phyloP scores from a whole-genome alignment of 2,888 invertebrate genomes.

The Tholera decimalis region DNA sequence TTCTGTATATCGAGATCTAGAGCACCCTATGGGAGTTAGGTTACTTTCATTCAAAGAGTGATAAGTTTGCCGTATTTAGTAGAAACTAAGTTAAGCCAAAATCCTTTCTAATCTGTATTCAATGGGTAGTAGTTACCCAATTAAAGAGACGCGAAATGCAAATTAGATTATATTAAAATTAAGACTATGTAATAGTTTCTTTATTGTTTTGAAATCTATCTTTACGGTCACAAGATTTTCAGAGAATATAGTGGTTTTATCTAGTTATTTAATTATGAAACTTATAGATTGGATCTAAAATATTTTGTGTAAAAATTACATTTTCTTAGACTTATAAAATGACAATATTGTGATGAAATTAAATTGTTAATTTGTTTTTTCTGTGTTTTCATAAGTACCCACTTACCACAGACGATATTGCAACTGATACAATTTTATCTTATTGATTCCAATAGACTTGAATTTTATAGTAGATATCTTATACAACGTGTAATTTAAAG shows the following conservation, averaged over 20 bases:
- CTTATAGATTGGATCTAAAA: slow-evolving; percentile 21
- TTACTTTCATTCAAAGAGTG: too few relatives aligned
- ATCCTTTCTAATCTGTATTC: neutral
- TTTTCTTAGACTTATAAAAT: slow-evolving; percentile 1
- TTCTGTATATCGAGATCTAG: too few relatives aligned
- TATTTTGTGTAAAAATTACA: neutral
- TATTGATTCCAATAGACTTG: too few relatives aligned
- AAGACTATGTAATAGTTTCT: neutral
- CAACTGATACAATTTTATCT: neutral
- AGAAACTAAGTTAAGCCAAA: neutral
- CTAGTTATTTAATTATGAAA: neutral
- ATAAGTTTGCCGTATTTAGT: too few relatives aligned
- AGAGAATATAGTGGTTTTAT: slow-evolving; percentile 4
- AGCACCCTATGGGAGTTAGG: too few relatives aligned
- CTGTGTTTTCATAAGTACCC: slow-evolving; percentile 1
- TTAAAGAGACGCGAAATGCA: neutral
- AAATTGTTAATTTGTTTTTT: slow-evolving; percentile 41
- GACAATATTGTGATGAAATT: slow-evolving; percentile 43
- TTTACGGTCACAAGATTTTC: slow-evolving; percentile 1
- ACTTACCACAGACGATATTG: neutral
- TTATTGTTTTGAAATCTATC: slow-evolving; percentile 9
- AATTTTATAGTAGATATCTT: too few relatives aligned
- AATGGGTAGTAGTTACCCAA: neutral
- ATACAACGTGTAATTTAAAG: too few relatives aligned
- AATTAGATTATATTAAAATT: slow-evolving; percentile 3